Evolutionary conservation across 1,140 invertebrate species (phyloP), one percentile per base, ranked within the genome.

Genomic region (Cydia amplana): DNA sequence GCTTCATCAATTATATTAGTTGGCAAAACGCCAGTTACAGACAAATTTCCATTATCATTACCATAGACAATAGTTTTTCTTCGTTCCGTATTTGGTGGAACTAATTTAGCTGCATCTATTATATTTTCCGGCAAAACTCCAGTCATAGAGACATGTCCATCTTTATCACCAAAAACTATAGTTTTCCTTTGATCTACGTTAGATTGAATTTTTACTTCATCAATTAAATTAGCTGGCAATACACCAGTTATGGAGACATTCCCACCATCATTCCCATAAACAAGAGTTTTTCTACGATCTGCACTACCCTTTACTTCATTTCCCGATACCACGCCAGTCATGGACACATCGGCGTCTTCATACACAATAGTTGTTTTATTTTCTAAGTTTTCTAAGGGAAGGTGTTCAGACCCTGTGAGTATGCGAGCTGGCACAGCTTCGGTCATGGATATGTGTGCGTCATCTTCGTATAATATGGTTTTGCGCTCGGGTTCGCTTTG

Each of bases 381-480:
- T 55, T 51, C 32, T 32, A 32, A 32, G 3, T 32, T 46, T 74
- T 43, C 43, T 46, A 4, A 14, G 4, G 12, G 2, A 16, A 46
- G 43, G 43, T 12, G 3, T 46, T 74, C 46, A 16, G 43, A 18
- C 25, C 18, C n/a, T 1, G 67, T 5, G 40, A 84, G 43, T 72
- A 82, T 74, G 55, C 79, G 78, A 6, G 55, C 40, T 0, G 75
- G 80, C 32, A 78, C 28, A 23, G 77, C 75, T 74, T 85, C 74
- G 4, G 80, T 81, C 25, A 84, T 75, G 28, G 84, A 84, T 12
- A 86, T 77, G 51, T 85, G 70, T 10, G 49, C 70, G 73, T 79
- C 63, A 23, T 79, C 60, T 32, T 75, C 75, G 70, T 74, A 73
- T 16, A 74, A 14, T 3, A 74, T 74, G 6, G 74, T 79, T 73